Percentiles rank a stretch among this genome's conserved stretches.
Evolutionary conservation across 2,113 vertebrate genomes (phyloP).

Genomic region (Spilogale gracilis): DNA sequence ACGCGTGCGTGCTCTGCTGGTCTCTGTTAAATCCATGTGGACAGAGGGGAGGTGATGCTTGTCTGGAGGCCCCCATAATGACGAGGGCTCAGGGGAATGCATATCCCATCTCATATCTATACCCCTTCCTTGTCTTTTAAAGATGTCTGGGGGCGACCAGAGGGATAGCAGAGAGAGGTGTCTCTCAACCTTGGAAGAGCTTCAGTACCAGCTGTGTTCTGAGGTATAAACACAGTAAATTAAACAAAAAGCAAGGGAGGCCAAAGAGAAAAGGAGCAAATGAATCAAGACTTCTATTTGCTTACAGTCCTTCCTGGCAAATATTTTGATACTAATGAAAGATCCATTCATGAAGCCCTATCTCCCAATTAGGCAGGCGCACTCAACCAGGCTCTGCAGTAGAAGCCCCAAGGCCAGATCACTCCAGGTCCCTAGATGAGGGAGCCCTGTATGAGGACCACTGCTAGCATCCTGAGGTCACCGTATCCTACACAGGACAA

Average conservation of each 20-base stretch:
- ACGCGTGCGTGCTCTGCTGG: background rate
- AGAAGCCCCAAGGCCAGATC: background rate
- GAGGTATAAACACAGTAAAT: conserved; percentile 79
- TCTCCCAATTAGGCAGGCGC: conserved; percentile 24
- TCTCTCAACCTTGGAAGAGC: conserved; percentile 66
- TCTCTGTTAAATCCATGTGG: conserved; percentile 27
- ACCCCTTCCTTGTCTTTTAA: conserved; percentile 36
- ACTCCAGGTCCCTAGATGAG: background rate
- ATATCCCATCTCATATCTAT: conserved; percentile 15
- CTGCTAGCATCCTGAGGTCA: background rate
- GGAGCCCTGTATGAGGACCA: background rate
- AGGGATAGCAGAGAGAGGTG: background rate
- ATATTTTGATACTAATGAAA: conserved; percentile 71
- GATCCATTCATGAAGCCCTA: conserved; percentile 61
- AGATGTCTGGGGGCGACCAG: background rate
- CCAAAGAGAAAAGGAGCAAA: conserved; percentile 65
- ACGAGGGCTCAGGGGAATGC: conserved; percentile 35
- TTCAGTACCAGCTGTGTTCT: conserved; percentile 58
- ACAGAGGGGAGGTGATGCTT: background rate
- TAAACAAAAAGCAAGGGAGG: conserved; percentile 64
- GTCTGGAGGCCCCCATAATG: background rate
- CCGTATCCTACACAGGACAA: background rate
- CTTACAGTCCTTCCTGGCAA: conserved; percentile 62
- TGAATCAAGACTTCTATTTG: conserved; percentile 73
- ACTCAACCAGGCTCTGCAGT: background rate